Base-by-base conservation (phyloP, 1,140 invertebrate species). In the Microplitis demolitor region DNA sequence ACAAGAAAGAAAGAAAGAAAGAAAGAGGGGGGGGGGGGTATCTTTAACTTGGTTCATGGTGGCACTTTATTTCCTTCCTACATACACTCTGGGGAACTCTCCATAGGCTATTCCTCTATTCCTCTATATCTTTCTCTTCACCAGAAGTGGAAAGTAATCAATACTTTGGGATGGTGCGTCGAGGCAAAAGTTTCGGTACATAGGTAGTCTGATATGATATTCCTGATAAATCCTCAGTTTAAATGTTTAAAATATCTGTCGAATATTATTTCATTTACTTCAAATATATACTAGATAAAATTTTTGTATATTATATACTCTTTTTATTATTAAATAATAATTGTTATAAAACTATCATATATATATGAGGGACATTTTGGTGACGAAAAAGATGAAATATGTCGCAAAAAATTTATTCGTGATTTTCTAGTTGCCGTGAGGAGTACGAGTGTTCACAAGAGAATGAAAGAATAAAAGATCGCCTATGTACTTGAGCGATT, bases 101-200 rank as follows among this genome's bases (percentile, higher is more conserved):
- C 78, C 74, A 72, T 73, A 67, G 74, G 72, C 72, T 69, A 69
- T 67, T 62, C 58, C 66, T 62, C 64, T 63, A 68, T 74, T 74
- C n/a, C 77, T 68, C 69, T 75, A 71, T 76, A 71, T 72, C 76
- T 58, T 73, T 63, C 66, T 62, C 69, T 70, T 79, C 77, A 77
- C 79, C 77, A 76, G 76, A 67, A 78, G 72, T 77, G 77, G 78
- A 80, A 83, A 83, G 80, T 84, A 83, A 86, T 85, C 84, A 86
- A 86, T 86, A 86, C 84, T 85, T 83, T 78, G 78, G 73, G 73
- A 82, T 80, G 79, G 80, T 85, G 79, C 79, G 80, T 82, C 8
- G 39, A 45, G 79, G 79, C 80, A 75, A 79, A 81, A 79, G 79
- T 73, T 56, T 78, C 64, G 75, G 77, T 45, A 37, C 39, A 45